Conservation (phyloP, 2,888 invertebrate species). For the Diabrotica balteata region DNA sequence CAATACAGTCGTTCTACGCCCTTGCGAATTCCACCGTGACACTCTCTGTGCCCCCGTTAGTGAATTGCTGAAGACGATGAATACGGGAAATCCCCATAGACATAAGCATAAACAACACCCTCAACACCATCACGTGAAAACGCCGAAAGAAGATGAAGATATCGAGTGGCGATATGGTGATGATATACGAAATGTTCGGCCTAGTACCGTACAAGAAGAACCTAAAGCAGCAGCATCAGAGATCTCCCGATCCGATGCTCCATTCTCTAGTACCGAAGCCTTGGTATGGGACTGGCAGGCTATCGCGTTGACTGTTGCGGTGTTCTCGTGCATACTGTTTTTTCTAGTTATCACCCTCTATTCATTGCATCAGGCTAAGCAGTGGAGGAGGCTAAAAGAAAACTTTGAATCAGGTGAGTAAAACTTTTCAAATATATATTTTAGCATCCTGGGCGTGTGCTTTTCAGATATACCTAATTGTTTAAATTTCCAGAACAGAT, state of each 20-base stretch:
- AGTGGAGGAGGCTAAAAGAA: conserved; percentile 80
- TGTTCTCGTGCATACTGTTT: conserved; percentile 79
- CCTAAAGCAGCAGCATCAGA: conserved; percentile 48
- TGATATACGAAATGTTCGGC: conserved; percentile 25
- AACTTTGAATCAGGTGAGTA: conserved; percentile 78
- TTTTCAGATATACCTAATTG: too few relatives aligned
- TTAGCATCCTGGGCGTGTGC: too few relatives aligned
- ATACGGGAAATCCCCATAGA: conserved; percentile 39
- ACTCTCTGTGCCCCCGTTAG: conserved; percentile 72
- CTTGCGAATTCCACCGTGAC: conserved; percentile 78
- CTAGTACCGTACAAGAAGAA: neutral
- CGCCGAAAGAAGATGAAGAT: conserved; percentile 29
- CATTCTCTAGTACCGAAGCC: conserved; percentile 61
- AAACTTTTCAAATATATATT: neutral
- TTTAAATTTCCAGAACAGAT: too few relatives aligned
- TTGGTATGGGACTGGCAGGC: conserved; percentile 78
- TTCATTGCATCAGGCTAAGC: conserved; percentile 78
- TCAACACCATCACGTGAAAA: conserved; percentile 16
- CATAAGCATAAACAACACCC: conserved; percentile 45
- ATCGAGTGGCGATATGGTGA: conserved; percentile 41
- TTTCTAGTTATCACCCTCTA: conserved; percentile 79
- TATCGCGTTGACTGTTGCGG: conserved; percentile 74
- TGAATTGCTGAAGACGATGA: conserved; percentile 39
- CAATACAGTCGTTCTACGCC: conserved; percentile 70
- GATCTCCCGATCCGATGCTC: conserved; percentile 55